phyloP scores from a whole-genome alignment of 2,888 invertebrate species.

The Dyspetes luteomarginatus region DNA sequence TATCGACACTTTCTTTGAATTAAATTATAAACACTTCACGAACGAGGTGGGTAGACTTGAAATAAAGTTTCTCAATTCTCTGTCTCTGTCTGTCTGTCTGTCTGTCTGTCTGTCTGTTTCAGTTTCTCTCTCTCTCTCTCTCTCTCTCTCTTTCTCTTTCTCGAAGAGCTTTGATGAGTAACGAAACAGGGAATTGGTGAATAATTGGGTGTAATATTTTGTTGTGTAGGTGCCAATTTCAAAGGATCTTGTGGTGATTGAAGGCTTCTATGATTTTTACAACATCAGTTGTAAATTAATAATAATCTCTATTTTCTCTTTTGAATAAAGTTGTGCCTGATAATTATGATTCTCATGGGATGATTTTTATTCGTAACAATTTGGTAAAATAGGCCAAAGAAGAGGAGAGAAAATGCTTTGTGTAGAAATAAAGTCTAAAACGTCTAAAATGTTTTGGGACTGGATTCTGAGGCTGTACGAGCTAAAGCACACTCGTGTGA shows the following conservation, averaged over 20 bases:
- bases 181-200: slow-evolving; percentile 41
- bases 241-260: too few relatives aligned
- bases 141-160: not conserved
- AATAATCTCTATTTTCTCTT: too few relatives aligned
- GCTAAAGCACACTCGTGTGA: slow-evolving; percentile 6
- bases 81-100: slow-evolving; percentile 15
- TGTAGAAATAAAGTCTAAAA: not conserved
- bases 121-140: slow-evolving; percentile 18
- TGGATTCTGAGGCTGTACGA: slow-evolving; percentile 17
- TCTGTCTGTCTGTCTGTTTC: not conserved
- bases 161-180: slow-evolving; percentile 12
- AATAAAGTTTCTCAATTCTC: slow-evolving; percentile 43
- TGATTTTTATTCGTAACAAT: slow-evolving; percentile 13
- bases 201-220: slow-evolving; percentile 29
- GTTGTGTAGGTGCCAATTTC: slow-evolving; percentile 4
- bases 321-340: too few relatives aligned
- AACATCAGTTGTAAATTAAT: too few relatives aligned
- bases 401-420: not conserved
- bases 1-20: slow-evolving; percentile 35
- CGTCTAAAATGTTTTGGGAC: slow-evolving; percentile 21
- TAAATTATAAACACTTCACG: slow-evolving; percentile 47
- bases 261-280: too few relatives aligned
- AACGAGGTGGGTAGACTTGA: slow-evolving; percentile 13
- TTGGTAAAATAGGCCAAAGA: not conserved
- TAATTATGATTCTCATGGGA: not conserved